Base-by-base conservation (phyloP, 2,888 invertebrate species). In the Caenorhabditis angaria region DNA sequence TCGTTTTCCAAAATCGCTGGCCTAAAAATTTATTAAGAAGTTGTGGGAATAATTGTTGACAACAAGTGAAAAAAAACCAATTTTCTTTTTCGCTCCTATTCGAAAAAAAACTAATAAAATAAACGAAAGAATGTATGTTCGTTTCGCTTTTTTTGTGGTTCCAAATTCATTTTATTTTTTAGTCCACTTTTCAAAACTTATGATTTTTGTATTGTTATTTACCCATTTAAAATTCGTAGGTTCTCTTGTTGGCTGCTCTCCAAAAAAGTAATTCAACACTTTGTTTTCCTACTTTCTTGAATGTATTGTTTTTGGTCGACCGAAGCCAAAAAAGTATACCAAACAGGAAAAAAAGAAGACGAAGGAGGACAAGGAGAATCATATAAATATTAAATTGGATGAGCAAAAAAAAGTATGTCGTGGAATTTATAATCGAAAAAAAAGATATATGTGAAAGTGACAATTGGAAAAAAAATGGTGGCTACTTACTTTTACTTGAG, bases 31-130 rank as follows among this genome's bases (percentile, higher is more conserved):
- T n/a, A 41, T 14, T 10, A 32, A 32, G 3, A 12, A 18, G 41
- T 41, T 12, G 14, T 41, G 14, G 41, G 18, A 41, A n/a, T 14
- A 18, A 41, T 41, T 41, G 41, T 41, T 41, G 41, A 41, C 41
- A 41, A 41, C 41, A 3, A 14, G 14, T 3, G 18, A 2, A 41
- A 14, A 41, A 14, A 41, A 41, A 41, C 41, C 41, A 41, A 41
- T 41, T 41, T 41, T 41, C 10, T 18, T 41, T 32, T 10, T 32
- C 10, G 5, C 10, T 32, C 10, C 10, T 10, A 32, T 3, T 18
- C 41, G 41, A n/a, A n/a, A 41, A 41, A 41, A 41, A 41, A 41
- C 41, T 41, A 41, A 41, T 41, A 41, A 41, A 41, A 41, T 41
- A 41, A 41, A 41, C 41, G 10, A 14, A 41, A 41, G 41, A 41